These are phyloP conservation scores for Amphipyra tragopoginis DNA, from an alignment of 2,888 invertebrate species.

Conservation along the genomic window DNA sequence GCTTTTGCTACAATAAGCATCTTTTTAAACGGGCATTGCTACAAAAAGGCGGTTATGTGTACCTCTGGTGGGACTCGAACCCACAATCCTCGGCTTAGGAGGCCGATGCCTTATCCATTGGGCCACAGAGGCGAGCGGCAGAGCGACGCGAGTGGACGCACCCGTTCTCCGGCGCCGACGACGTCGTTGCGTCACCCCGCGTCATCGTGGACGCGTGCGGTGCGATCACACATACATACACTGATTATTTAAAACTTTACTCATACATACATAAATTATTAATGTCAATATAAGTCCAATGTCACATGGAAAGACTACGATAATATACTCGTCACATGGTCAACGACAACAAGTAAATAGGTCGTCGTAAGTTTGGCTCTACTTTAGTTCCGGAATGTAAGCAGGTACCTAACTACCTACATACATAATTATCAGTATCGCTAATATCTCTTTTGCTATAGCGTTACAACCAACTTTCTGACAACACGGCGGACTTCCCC, in stretches of 20 bases:
- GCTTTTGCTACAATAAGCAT: slow-evolving; percentile 7
- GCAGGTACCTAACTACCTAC: neutral
- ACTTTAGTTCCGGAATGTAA: slow-evolving; percentile 15
- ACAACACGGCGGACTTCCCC: neutral
- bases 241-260: slow-evolving; percentile 55
- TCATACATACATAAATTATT: slow-evolving; percentile 46
- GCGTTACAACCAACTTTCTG: neutral
- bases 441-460: too few relatives aligned
- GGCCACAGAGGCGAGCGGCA: slow-evolving; percentile 96
- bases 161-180: slow-evolving; percentile 70
- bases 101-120: slow-evolving; percentile 96
- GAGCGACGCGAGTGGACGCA: slow-evolving; percentile 93
- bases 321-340: slow-evolving; percentile 24
- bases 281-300: slow-evolving; percentile 23
- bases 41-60: slow-evolving; percentile 77
- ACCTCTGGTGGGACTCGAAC: slow-evolving; percentile 97
- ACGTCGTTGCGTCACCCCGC: slow-evolving; percentile 75
- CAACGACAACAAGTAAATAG: slow-evolving; percentile 15
- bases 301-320: slow-evolving; percentile 1
- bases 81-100: slow-evolving; percentile 96
- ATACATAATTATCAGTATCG: neutral
- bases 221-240: slow-evolving; percentile 66
- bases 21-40: slow-evolving; percentile 7
- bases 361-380: slow-evolving; percentile 11
- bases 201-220: slow-evolving; percentile 60